Conservation (phyloP, 2,797 vertebrate species). For the Chanos chanos region DNA sequence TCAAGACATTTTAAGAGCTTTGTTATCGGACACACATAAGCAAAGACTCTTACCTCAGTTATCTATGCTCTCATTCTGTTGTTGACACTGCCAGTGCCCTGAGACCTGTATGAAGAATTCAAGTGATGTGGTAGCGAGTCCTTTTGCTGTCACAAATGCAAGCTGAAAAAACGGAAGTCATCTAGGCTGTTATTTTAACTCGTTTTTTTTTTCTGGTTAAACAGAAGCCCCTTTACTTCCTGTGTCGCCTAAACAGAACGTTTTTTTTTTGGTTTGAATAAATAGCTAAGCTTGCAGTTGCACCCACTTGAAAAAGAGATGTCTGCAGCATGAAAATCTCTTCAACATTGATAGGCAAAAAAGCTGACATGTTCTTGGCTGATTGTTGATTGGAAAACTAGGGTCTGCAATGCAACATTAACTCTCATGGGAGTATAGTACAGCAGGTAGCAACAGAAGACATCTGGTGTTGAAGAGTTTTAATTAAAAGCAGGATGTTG, state of each 20-base stretch:
- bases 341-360: too few relatives aligned
- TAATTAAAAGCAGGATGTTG: slow-evolving; percentile 80
- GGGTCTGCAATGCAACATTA: slow-evolving; percentile 81
- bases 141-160: slow-evolving; percentile 22
- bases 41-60: slow-evolving; percentile 59
- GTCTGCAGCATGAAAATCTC: too few relatives aligned
- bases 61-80: slow-evolving; percentile 46
- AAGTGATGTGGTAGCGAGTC: slow-evolving; percentile 17
- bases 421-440: slow-evolving; percentile 75
- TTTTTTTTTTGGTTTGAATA: too few relatives aligned
- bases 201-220: slow-evolving; percentile 36
- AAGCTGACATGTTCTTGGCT: slow-evolving; percentile 79
- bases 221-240: slow-evolving; percentile 66
- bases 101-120: slow-evolving; percentile 38
- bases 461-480: slow-evolving; percentile 76
- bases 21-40: not conserved
- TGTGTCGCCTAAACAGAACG: slow-evolving; percentile 42
- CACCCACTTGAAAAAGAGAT: too few relatives aligned
- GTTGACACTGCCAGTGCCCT: slow-evolving; percentile 9
- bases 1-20: too few relatives aligned
- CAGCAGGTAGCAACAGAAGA: slow-evolving; percentile 76
- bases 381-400: slow-evolving; percentile 82
- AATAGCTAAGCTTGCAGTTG: too few relatives aligned
- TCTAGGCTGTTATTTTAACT: slow-evolving; percentile 35
- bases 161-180: slow-evolving; percentile 61